Evolutionary conservation across 2,113 vertebrate species (phyloP), one percentile per base, ranked within the genome.

Genomic region (Hypomesus transpacificus): DNA sequence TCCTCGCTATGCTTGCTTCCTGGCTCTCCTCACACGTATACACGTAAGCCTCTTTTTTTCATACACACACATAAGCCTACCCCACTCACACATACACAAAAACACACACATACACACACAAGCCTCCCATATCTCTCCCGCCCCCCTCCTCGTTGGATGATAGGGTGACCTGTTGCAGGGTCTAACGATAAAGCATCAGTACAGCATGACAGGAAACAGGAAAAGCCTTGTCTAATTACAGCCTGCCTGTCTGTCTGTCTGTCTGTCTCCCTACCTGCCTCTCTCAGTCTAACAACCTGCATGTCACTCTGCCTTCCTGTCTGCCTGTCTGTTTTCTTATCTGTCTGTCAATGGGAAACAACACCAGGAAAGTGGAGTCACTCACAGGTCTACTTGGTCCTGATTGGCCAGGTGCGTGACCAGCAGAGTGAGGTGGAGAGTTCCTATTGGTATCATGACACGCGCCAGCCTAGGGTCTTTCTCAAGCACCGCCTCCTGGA

Each of bases 351-450:
- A 8, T 18, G 51, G 71, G 13, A 18, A 84, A 31, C 21, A 64
- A 46, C 26, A 39, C 50, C 21, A 20, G 11, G 18, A 0, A 46
- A 9, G 21, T 14, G 39, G 53, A 31, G 54, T 58, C 82, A 93
- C 97, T 91, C 91, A 99, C 97, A 80, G 61, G 69, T 88, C 87
- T 31, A 98, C 82, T 85, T 96, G 94, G 80, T 95, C 93, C 87
- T 96, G 90, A 76, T 53, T 94, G 69, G 93, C 85, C 60, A 99
- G 89, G 80, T 94, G 90, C 82, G 95, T 94, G 88, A 98, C 92
- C 4, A 98, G 87, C 39, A 98, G 90, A 0, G 97, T 99, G 74
- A 98, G 79, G 76, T 99, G 97, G 39, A 98, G 92, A 0, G 93
- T 95, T 20, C 92, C 93, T 56, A 91, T 70, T 1, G 65, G 85